Base-by-base conservation (phyloP, 2,888 invertebrate species). In the Pseudococcus longispinus region DNA sequence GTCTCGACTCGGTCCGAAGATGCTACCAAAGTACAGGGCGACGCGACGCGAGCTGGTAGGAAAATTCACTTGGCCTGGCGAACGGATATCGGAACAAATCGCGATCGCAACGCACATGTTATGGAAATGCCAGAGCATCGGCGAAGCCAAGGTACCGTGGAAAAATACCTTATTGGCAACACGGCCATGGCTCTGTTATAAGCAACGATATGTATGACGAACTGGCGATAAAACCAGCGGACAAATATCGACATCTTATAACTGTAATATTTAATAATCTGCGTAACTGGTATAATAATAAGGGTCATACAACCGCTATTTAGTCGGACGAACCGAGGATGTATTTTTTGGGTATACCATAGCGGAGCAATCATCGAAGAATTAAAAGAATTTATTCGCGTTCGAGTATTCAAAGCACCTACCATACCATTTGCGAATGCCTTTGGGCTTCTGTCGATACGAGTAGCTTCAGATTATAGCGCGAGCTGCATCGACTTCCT, bases 231-330 rank as follows among this genome's bases (percentile, higher is more conserved):
- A 70, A 70, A 32, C 70, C 70, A 29, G 70, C 32, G 70, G 70
- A 70, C 70, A 70, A 70, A 70, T 70, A 32, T 70, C 70, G 70
- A 80, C 77, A 80, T 23, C 26, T 9, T 42, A 42, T 80, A 80
- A 80, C 77, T 80, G 77, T 80, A 80, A 37, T 42, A 80, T 80
- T 80, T 80, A 42, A 80, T 80, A 80, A 80, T 80, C 77, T 80
- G 77, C 42, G 77, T 80, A 80, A 37, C 77, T 80, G 42, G 42
- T 42, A 37, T 80, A 37, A 42, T 42, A 80, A 77, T 9, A 23
- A 42, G 32, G 37, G 42, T 80, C 77, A 42, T 80, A 70, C 70
- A 70, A 70, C 70, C 70, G 70, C 70, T 70, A 70, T 70, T 70
- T 70, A 23, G 23, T 60, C 18, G 29, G 29, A 70, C 13, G 70